A percentile compares a stretch with the other conserved stretches of the same genome.
These are phyloP conservation scores for Lagorchestes hirsutus DNA, from an alignment of 2,797 vertebrate species.

Conservation along the genomic window DNA sequence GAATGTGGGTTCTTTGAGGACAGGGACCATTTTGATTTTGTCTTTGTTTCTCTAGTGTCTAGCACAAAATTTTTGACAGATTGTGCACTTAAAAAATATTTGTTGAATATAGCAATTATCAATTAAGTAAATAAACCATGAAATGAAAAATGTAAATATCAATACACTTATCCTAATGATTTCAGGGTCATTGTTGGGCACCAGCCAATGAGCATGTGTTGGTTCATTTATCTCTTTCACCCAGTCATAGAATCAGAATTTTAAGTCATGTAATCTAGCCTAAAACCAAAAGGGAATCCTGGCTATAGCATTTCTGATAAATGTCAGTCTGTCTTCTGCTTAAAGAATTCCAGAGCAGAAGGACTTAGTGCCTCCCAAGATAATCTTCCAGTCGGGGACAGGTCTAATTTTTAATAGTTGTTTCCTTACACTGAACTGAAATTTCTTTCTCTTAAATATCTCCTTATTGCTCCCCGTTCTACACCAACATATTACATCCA, in stretches of 20 bases:
- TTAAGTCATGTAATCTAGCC: background rate
- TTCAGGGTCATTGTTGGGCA: background rate
- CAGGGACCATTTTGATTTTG: background rate
- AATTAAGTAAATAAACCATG: constrained; percentile 52
- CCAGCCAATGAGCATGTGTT: background rate
- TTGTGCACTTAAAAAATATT: background rate
- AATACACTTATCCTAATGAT: background rate
- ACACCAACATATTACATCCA: background rate
- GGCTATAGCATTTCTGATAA: background rate
- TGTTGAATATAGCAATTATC: background rate
- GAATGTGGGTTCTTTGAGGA: background rate
- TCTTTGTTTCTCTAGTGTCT: background rate
- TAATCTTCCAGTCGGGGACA: background rate
- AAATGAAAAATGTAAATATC: constrained; percentile 26
- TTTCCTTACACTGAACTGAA: background rate
- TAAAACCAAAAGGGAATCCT: background rate
- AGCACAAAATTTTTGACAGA: background rate
- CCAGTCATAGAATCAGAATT: background rate
- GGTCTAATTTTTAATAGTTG: background rate
- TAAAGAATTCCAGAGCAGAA: background rate
- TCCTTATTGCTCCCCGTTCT: background rate
- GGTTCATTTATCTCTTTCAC: background rate
- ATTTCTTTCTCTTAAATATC: background rate
- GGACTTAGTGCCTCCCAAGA: background rate
- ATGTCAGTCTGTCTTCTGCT: background rate